A percentile compares a stretch with the other conserved stretches of the same genome.
Conservation (phyloP, 2,888 invertebrate genomes). For the Erebia ligea region DNA sequence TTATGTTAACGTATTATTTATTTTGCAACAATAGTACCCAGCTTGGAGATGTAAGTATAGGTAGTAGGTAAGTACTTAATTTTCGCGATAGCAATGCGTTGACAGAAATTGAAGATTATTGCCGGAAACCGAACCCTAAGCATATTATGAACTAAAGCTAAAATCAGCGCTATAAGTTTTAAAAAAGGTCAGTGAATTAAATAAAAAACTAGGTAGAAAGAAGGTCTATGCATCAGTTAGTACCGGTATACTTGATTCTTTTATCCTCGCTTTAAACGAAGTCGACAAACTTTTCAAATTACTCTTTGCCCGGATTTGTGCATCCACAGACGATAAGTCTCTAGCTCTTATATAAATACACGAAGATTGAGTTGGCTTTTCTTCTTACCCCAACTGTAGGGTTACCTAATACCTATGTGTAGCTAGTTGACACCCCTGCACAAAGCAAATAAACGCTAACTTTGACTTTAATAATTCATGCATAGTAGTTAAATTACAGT, state of each 20-base stretch:
- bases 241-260: neutral
- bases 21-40: neutral
- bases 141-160: no score
- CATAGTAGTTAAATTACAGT: neutral
- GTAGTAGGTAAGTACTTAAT: no score
- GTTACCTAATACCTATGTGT: neutral
- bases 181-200: no score
- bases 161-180: no score
- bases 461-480: no score
- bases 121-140: no score
- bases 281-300: conserved; percentile 5
- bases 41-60: no score
- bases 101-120: no score
- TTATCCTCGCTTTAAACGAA: neutral
- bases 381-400: neutral
- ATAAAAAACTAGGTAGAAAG: neutral
- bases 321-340: neutral
- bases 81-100: no score
- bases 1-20: neutral
- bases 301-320: conserved; percentile 3
- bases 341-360: conserved; percentile 2
- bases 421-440: no score
- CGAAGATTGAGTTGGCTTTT: conserved; percentile 6
- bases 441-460: no score
- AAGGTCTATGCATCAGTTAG: neutral